Evolutionary conservation across 2,113 vertebrate species (phyloP).

Genomic region (Prunella fulvescens): DNA sequence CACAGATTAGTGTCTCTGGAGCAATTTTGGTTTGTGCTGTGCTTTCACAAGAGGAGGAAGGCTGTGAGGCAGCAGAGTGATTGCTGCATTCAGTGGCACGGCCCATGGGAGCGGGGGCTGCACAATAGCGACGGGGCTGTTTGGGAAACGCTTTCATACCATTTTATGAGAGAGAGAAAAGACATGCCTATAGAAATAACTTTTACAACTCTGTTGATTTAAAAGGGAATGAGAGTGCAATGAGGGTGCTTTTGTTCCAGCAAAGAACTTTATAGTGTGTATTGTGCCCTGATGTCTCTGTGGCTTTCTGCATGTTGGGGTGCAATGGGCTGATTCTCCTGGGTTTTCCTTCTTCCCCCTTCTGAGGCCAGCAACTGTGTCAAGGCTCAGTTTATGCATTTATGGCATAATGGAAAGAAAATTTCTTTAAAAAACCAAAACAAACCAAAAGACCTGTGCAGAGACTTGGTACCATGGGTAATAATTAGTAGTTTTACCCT

Average conservation of each 20-base stretch:
- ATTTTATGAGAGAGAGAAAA: slow-evolving; percentile 36
- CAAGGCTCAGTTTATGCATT: not conserved
- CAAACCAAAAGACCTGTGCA: not conserved
- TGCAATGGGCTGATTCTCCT: not conserved
- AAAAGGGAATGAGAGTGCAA: slow-evolving; percentile 18
- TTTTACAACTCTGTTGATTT: slow-evolving; percentile 41
- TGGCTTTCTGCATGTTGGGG: not conserved
- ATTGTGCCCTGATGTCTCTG: not conserved
- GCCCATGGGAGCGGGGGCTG: not conserved
- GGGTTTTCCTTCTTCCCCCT: not conserved
- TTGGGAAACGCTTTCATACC: not conserved
- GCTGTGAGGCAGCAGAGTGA: not conserved
- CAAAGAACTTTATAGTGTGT: not conserved
- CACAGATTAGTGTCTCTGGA: not conserved
- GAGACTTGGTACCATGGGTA: not conserved
- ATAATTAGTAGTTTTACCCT: not conserved
- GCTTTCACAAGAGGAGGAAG: not conserved
- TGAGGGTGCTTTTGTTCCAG: slow-evolving; percentile 17
- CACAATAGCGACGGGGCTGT: not conserved
- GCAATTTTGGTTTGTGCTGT: not conserved
- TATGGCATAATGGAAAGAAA: not conserved
- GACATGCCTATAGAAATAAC: slow-evolving; percentile 26
- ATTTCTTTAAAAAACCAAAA: not conserved
- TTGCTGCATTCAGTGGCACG: not conserved
- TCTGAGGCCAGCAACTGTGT: not conserved